These are phyloP conservation scores for Episyrphus balteatus DNA, from an alignment of 1,140 invertebrate species.

Conservation along the genomic window DNA sequence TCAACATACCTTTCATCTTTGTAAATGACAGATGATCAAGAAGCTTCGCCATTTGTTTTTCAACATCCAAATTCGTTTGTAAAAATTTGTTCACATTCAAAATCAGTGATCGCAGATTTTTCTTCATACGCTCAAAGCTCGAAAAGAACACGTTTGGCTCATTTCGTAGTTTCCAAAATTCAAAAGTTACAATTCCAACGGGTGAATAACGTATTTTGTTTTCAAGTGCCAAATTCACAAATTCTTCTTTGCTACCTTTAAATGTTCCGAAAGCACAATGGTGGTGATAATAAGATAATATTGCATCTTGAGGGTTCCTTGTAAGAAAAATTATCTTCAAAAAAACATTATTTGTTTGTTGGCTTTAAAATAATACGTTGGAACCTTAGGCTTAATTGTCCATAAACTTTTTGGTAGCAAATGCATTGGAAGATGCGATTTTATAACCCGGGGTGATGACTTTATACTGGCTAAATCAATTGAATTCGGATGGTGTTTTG, in stretches of 20 bases:
- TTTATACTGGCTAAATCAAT: slow-evolving; percentile 35
- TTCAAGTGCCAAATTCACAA: slow-evolving; percentile 50
- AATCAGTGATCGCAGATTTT: slow-evolving; percentile 48
- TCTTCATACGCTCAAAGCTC: slow-evolving; percentile 57
- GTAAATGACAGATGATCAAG: slow-evolving; percentile 45
- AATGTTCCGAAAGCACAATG: slow-evolving; percentile 56
- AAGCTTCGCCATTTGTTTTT: slow-evolving; percentile 42
- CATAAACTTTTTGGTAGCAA: slow-evolving; percentile 50
- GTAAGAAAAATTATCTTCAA: slow-evolving; percentile 71
- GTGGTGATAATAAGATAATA: slow-evolving; percentile 67
- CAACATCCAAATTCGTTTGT: slow-evolving; percentile 39
- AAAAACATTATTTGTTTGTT: too few species aligned
- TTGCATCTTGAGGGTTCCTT: slow-evolving; percentile 70
- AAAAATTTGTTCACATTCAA: slow-evolving; percentile 47
- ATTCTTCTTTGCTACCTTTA: slow-evolving; percentile 50
- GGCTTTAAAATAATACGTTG: too few species aligned
- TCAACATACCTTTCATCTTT: slow-evolving; percentile 43
- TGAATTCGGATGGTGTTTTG: slow-evolving; percentile 5
- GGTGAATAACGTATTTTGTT: slow-evolving; percentile 47
- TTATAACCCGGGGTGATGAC: slow-evolving; percentile 48
- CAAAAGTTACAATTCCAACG: slow-evolving; percentile 46
- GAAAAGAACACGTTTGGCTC: slow-evolving; percentile 48
- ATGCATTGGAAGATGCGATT: slow-evolving; percentile 59
- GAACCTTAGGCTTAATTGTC: slow-evolving; percentile 45
- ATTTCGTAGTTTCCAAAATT: slow-evolving; percentile 45